phyloP scores from a whole-genome alignment of 2,888 invertebrate genomes.

The Xanthorhoe designata region DNA sequence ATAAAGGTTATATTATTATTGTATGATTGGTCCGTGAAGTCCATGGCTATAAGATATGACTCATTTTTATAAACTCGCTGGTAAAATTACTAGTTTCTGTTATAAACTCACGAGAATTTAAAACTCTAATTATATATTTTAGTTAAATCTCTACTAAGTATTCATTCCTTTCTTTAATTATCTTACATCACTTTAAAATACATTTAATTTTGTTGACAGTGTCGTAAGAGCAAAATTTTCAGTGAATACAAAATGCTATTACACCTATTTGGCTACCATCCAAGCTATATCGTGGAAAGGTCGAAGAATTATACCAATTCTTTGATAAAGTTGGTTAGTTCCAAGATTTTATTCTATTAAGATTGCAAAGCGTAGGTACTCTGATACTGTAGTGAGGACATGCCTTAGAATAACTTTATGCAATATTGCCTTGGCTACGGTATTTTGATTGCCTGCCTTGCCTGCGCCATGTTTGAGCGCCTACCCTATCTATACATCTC shows the following conservation, averaged over 20 bases:
- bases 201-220: constrained; percentile 4
- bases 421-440: constrained; percentile 65
- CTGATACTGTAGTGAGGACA: constrained; percentile 48
- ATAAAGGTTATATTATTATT: no score
- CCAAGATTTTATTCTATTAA: constrained; percentile 29
- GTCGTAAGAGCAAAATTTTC: constrained; percentile 7
- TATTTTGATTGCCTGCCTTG: constrained; percentile 45
- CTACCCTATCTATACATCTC: constrained; percentile 20
- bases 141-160: no score
- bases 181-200: neutral
- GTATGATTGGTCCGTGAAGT: no score
- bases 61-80: no score
- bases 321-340: constrained; percentile 23
- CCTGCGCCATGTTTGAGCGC: constrained; percentile 35
- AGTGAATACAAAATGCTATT: constrained; percentile 30
- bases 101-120: no score
- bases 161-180: no score
- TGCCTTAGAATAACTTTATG: constrained; percentile 66
- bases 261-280: constrained; percentile 32
- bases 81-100: no score
- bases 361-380: constrained; percentile 22
- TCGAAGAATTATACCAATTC: constrained; percentile 32
- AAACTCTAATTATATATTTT: no score
- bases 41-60: no score
- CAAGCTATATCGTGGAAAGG: constrained; percentile 35